Evolutionary conservation across 2,113 vertebrate genomes (phyloP).

Genomic region (Cebidichthys violaceus): DNA sequence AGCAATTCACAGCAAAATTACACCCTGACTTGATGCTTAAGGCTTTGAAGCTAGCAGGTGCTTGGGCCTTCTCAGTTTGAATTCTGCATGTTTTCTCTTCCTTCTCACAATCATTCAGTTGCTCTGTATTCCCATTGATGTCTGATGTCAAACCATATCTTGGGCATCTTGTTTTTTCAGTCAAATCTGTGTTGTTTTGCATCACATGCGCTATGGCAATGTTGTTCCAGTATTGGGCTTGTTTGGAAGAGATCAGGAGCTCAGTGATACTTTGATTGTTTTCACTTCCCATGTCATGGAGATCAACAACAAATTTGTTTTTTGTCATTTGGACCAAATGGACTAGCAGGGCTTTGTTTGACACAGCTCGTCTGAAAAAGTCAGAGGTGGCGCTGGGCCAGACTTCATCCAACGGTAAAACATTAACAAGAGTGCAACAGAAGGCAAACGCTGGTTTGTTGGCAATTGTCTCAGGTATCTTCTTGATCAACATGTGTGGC

Average conservation of each 20-base stretch:
- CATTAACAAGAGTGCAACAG: constrained; percentile 86
- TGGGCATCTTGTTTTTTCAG: not conserved
- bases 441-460: constrained; percentile 86
- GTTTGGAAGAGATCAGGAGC: constrained; percentile 82
- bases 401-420: constrained; percentile 83
- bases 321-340: constrained; percentile 81
- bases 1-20: constrained; percentile 84
- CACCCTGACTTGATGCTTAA: constrained; percentile 84
- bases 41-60: constrained; percentile 65
- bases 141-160: constrained; percentile 5
- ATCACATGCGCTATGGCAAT: constrained; percentile 4
- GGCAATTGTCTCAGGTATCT: constrained; percentile 84
- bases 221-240: constrained; percentile 81
- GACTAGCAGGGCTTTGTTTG: constrained; percentile 82
- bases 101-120: not conserved
- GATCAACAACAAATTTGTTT: constrained; percentile 83
- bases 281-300: constrained; percentile 64
- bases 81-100: not conserved
- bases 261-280: constrained; percentile 75
- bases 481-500: constrained; percentile 86
- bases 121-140: not conserved
- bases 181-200: not conserved
- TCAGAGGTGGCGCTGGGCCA: constrained; percentile 84
- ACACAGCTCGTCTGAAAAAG: constrained; percentile 86
- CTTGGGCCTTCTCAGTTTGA: not conserved